Conservation (phyloP, 2,797 vertebrate species). For the Momotus momota region DNA sequence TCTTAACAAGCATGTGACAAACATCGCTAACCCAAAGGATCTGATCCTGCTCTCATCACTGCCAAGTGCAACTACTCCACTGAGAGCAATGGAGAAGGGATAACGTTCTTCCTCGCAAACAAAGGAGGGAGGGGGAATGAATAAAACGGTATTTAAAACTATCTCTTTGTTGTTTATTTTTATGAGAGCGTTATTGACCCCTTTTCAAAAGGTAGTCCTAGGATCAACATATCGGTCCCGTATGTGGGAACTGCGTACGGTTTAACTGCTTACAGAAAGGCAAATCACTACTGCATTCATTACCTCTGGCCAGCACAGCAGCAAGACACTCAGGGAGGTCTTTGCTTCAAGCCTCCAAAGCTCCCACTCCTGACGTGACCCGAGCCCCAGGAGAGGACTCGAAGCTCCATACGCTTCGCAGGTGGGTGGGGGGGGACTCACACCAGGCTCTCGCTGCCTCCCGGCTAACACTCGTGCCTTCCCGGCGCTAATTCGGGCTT, state of each 20-base stretch:
- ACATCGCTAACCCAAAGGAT: not conserved
- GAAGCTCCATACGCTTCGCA: too few species aligned
- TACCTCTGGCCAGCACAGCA: not conserved
- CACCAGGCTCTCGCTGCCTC: too few species aligned
- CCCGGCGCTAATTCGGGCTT: too few species aligned
- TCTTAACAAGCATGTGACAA: not conserved
- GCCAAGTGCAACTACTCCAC: not conserved
- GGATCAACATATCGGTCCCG: rapidly evolving
- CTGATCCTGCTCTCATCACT: not conserved
- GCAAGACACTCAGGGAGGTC: rapidly evolving
- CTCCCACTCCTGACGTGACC: rapidly evolving
- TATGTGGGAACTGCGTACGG: rapidly evolving
- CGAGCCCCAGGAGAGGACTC: not conserved
- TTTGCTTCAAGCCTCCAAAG: not conserved
- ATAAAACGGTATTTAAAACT: not conserved
- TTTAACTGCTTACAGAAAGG: rapidly evolving
- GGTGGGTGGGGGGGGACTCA: too few species aligned
- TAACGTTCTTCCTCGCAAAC: conserved; percentile 28
- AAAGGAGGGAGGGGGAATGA: rapidly evolving
- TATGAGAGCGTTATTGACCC: too few species aligned
- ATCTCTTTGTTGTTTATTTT: not conserved
- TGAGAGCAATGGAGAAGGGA: not conserved
- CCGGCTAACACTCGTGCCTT: not conserved
- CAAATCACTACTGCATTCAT: rapidly evolving
- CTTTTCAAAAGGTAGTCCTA: not conserved